phyloP scores from a whole-genome alignment of 2,113 vertebrate genomes.

The Cynocephalus volans region DNA sequence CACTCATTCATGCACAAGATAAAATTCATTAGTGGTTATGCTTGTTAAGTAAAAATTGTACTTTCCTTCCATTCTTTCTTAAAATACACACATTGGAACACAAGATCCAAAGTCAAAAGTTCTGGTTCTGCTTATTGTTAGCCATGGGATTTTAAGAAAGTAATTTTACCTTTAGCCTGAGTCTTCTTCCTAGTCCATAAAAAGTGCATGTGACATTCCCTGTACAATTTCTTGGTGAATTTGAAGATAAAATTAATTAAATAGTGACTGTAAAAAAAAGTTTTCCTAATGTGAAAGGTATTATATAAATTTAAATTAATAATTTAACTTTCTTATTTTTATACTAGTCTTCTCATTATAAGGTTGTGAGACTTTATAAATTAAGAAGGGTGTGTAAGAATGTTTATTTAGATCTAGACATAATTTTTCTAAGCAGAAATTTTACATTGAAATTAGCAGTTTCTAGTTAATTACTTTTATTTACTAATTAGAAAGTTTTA shows the following conservation, averaged over 20 bases:
- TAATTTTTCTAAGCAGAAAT: background rate
- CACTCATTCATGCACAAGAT: background rate
- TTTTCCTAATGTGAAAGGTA: background rate
- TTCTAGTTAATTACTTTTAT: background rate
- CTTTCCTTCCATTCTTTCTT: background rate
- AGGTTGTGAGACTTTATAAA: background rate
- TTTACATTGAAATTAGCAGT: background rate
- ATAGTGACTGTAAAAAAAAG: background rate
- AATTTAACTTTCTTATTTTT: background rate
- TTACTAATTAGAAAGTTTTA: background rate
- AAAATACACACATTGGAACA: background rate
- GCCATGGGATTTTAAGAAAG: constrained; percentile 3
- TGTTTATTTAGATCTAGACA: background rate
- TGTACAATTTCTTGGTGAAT: background rate
- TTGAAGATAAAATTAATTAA: background rate
- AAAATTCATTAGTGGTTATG: background rate
- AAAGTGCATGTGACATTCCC: background rate
- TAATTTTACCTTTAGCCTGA: background rate
- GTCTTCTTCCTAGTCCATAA: background rate
- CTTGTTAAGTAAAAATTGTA: background rate
- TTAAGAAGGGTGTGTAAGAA: background rate
- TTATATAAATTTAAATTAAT: background rate
- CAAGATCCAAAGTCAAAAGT: background rate
- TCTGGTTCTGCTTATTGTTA: background rate
- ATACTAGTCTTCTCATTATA: fast-evolving